These are phyloP conservation scores for Scatophagus argus DNA, from an alignment of 2,113 vertebrate species.

Conservation along the genomic window DNA sequence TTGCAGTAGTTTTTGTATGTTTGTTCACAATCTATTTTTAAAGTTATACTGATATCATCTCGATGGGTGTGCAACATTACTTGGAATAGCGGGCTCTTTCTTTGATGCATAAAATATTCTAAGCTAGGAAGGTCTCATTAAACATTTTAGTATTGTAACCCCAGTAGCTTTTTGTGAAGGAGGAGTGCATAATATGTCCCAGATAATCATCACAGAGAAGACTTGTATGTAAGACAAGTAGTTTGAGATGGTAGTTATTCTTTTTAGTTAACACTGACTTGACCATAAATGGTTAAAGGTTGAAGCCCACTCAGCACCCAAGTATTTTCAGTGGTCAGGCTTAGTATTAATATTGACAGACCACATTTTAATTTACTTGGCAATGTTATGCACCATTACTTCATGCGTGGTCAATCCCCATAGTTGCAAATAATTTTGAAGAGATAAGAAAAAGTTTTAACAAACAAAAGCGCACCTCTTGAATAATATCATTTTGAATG, in stretches of 20 bases:
- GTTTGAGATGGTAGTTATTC: neutral
- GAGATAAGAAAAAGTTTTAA: too few relatives aligned
- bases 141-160: constrained; percentile 10
- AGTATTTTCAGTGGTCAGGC: neutral
- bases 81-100: neutral
- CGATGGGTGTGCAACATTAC: constrained; percentile 23
- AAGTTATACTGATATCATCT: constrained; percentile 16
- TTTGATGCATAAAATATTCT: constrained; percentile 13
- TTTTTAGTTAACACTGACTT: neutral
- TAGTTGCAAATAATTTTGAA: constrained; percentile 1
- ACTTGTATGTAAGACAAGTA: too few relatives aligned
- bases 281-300: neutral
- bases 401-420: neutral
- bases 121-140: constrained; percentile 7
- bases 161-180: neutral
- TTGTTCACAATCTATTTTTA: constrained; percentile 15
- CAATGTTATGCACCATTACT: neutral
- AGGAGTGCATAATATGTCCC: constrained; percentile 8
- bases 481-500: neutral
- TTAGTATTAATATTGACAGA: neutral
- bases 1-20: too few relatives aligned
- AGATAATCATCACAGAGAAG: neutral
- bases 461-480: neutral
- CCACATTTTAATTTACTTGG: neutral
- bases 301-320: constrained; percentile 19